Percentiles rank a stretch among this genome's conserved stretches.
phyloP scores from a whole-genome alignment of 2,113 vertebrate species.

The Mastomys coucha region DNA sequence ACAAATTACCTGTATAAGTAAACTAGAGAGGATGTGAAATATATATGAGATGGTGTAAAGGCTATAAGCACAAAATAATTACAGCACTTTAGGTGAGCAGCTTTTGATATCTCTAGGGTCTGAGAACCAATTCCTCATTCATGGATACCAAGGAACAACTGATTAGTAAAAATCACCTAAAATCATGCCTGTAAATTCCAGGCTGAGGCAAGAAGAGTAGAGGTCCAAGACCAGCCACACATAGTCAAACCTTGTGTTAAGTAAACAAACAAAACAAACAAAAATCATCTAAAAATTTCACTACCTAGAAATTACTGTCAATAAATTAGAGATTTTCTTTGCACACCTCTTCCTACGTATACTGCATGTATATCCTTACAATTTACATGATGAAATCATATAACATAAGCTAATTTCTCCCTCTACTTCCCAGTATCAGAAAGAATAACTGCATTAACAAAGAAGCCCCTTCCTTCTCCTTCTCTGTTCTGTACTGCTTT shows the following conservation, averaged over 20 bases:
- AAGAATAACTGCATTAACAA: constrained; percentile 22
- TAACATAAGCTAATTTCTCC: constrained; percentile 10
- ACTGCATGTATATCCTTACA: neutral
- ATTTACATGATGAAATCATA: constrained; percentile 45
- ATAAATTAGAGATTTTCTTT: constrained; percentile 29
- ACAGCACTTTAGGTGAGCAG: neutral
- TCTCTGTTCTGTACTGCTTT: constrained; percentile 26
- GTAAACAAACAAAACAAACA: neutral
- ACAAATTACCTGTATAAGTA: neutral
- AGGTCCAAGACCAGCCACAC: neutral
- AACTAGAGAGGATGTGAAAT: neutral
- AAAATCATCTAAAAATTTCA: constrained; percentile 54
- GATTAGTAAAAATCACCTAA: neutral
- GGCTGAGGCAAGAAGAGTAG: neutral
- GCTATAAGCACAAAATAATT: neutral
- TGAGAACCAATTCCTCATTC: neutral
- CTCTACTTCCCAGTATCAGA: constrained; percentile 13
- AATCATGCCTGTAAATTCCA: neutral
- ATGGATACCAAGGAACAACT: neutral
- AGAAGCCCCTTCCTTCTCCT: neutral
- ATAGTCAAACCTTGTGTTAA: neutral
- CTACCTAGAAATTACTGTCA: constrained; percentile 26
- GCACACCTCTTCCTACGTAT: constrained; percentile 40
- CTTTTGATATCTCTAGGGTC: neutral
- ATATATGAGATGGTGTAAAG: neutral